phyloP scores from a whole-genome alignment of 2,888 invertebrate species.

The Dione vanillae region DNA sequence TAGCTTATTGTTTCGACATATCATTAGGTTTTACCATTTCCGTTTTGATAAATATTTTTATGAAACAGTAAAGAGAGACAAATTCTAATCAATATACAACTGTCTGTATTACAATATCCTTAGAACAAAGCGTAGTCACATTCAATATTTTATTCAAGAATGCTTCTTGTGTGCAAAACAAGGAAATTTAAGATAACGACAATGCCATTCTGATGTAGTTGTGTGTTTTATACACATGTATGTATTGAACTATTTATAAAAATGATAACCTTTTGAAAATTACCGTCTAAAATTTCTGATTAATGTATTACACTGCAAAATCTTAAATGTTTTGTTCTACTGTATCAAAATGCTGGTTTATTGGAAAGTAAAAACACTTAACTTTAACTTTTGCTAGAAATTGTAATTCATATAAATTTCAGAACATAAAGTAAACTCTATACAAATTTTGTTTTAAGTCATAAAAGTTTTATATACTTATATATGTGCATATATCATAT shows the following conservation, averaged over 20 bases:
- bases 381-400: no score
- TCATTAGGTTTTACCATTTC: neutral
- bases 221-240: neutral
- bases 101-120: neutral
- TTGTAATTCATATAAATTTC: no score
- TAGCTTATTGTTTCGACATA: neutral
- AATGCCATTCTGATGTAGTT: neutral
- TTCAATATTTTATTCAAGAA: neutral
- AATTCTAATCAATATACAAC: neutral
- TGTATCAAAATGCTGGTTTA: no score
- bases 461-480: no score
- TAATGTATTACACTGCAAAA: no score
- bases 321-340: no score
- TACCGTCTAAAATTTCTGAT: no score
- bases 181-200: neutral
- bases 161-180: neutral
- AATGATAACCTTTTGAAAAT: no score
- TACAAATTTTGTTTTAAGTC: no score
- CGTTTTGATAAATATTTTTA: neutral
- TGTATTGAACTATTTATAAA: neutral
- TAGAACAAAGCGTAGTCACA: neutral
- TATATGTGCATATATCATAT: neutral
- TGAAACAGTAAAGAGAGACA: neutral
- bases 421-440: no score
- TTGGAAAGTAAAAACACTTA: no score